Conservation (phyloP, 2,113 vertebrate species). For the Halichoerus grypus region DNA sequence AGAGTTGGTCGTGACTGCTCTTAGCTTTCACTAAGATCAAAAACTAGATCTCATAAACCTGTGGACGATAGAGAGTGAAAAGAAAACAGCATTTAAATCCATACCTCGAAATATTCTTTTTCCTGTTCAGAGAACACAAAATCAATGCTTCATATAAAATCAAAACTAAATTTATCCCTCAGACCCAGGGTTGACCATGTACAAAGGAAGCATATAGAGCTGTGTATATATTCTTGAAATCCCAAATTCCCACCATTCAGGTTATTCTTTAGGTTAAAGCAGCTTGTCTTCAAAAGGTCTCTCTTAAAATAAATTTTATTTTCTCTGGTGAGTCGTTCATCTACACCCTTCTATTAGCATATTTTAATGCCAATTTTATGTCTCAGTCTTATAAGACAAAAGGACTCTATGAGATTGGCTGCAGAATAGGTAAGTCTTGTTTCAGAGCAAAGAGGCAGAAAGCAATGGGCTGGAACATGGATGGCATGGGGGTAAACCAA, state of each 20-base stretch:
- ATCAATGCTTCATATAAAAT: neutral
- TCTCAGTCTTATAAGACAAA: neutral
- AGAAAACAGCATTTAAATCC: slow-evolving; percentile 10
- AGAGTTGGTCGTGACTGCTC: neutral
- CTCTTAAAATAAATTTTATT: slow-evolving; percentile 6
- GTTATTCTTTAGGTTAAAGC: slow-evolving; percentile 35
- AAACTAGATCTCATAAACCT: neutral
- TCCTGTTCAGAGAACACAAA: slow-evolving; percentile 4
- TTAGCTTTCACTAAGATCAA: slow-evolving; percentile 34
- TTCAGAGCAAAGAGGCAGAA: neutral
- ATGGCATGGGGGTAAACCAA: neutral
- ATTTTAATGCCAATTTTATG: slow-evolving; percentile 37
- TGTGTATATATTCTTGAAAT: neutral
- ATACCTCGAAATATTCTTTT: neutral
- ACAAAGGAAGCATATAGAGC: neutral
- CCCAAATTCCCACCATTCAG: neutral
- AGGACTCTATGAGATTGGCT: neutral
- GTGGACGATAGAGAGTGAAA: neutral
- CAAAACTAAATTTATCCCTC: slow-evolving; percentile 20
- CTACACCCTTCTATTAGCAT: neutral
- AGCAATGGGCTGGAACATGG: neutral
- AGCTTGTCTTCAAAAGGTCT: neutral
- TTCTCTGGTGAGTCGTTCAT: neutral
- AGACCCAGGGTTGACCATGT: neutral
- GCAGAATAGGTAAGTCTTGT: neutral